Percentiles rank a stretch among this genome's conserved stretches.
Evolutionary conservation across 2,888 invertebrate genomes (phyloP).

Genomic region (Slavum lentiscoides): DNA sequence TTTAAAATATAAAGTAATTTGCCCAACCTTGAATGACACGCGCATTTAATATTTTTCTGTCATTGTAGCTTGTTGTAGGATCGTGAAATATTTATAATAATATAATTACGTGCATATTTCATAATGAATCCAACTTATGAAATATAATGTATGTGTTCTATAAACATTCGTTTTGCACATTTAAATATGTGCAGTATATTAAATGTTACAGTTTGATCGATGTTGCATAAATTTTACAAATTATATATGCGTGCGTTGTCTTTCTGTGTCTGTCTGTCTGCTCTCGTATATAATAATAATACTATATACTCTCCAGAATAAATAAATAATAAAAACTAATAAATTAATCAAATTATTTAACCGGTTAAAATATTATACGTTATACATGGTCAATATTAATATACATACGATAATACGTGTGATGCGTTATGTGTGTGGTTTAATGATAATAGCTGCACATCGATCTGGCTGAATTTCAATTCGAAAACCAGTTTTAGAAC

Average conservation of each 20-base stretch:
- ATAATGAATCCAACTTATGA: background rate
- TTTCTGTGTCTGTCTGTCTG: background rate
- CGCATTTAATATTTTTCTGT: background rate
- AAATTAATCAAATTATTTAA: background rate
- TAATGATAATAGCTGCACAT: background rate
- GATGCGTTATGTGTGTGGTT: background rate
- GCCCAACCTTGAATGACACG: background rate
- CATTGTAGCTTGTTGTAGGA: background rate
- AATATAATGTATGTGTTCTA: background rate
- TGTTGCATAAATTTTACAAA: background rate
- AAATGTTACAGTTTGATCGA: background rate
- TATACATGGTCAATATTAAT: background rate
- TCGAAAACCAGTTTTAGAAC: background rate
- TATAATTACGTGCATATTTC: background rate
- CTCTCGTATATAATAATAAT: background rate
- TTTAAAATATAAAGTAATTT: no score
- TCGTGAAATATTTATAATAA: background rate
- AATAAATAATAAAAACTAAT: background rate
- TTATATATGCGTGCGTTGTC: background rate
- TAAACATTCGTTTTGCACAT: background rate
- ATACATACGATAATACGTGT: background rate
- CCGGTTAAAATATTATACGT: background rate
- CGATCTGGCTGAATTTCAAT: constrained; percentile 1
- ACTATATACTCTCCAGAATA: background rate
- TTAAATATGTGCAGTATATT: background rate